phyloP scores from a whole-genome alignment of 2,888 invertebrate genomes.

The Pseudococcus viburni region DNA sequence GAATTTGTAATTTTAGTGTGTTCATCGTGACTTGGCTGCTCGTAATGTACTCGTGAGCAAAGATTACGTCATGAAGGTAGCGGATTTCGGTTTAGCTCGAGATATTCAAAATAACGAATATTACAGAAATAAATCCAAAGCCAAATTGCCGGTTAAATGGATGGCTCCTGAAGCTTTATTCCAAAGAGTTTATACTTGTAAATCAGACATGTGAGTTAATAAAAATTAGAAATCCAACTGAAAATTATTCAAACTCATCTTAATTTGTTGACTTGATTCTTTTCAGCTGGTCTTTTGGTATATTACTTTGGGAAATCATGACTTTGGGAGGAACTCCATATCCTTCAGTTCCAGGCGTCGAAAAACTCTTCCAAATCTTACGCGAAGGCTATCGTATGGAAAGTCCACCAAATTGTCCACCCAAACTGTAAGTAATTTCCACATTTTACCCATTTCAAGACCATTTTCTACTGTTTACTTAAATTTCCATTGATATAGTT shows the following conservation, averaged over 20 bases:
- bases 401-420: slow-evolving; percentile 92
- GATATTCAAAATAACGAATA: slow-evolving; percentile 96
- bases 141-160: slow-evolving; percentile 97
- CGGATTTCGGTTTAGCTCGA: slow-evolving; percentile 97
- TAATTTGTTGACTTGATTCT: slow-evolving; percentile 41
- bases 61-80: slow-evolving; percentile 95
- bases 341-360: slow-evolving; percentile 93
- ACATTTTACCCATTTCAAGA: not conserved
- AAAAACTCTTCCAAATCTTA: slow-evolving; percentile 91
- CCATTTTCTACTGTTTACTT: no score
- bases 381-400: slow-evolving; percentile 95
- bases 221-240: not conserved
- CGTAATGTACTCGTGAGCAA: slow-evolving; percentile 96
- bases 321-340: slow-evolving; percentile 98
- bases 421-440: slow-evolving; percentile 83
- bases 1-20: slow-evolving; percentile 77
- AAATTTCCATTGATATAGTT: slow-evolving; percentile 73
- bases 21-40: slow-evolving; percentile 97
- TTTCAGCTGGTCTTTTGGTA: slow-evolving; percentile 93
- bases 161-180: slow-evolving; percentile 99
- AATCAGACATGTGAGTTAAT: slow-evolving; percentile 87
- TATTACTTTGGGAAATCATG: slow-evolving; percentile 98
- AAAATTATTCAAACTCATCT: not conserved
- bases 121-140: slow-evolving; percentile 97
- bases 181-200: slow-evolving; percentile 93